Conservation (phyloP, 2,797 vertebrate species). For the Meda fulgida region DNA sequence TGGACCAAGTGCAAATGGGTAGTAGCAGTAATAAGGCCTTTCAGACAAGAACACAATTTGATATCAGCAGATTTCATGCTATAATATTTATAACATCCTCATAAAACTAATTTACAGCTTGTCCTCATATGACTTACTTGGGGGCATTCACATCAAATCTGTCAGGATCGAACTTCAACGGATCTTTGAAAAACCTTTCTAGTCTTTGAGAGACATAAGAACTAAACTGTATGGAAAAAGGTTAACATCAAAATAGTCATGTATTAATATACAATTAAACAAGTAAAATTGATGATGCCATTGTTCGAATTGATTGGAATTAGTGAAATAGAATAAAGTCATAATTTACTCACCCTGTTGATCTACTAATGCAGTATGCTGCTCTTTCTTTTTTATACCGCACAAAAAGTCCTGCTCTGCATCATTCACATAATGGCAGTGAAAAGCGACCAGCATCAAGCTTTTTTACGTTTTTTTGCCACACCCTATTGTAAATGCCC, state of each 20-base stretch:
- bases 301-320: neutral
- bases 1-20: slow-evolving; percentile 88
- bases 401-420: neutral
- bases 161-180: slow-evolving; percentile 87
- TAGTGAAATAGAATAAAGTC: neutral
- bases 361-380: neutral
- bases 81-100: neutral
- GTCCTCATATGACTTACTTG: slow-evolving; percentile 79
- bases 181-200: slow-evolving; percentile 87
- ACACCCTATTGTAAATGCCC: no score
- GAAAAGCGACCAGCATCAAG: neutral
- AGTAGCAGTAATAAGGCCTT: slow-evolving; percentile 90
- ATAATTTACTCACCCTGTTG: neutral
- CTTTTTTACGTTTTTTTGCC: neutral
- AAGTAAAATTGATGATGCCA: neutral
- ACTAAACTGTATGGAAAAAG: slow-evolving; percentile 77
- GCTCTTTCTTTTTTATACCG: no score
- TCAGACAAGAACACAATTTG: neutral
- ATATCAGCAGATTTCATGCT: neutral
- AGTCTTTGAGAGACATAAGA: slow-evolving; percentile 79
- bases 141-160: slow-evolving; percentile 87
- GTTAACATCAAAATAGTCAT: neutral
- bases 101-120: neutral
- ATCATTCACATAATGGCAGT: neutral
- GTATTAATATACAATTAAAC: neutral